Evolutionary conservation across 2,888 invertebrate species (phyloP), one percentile per base, ranked within the genome.

Genomic region (Apoderus coryli): DNA sequence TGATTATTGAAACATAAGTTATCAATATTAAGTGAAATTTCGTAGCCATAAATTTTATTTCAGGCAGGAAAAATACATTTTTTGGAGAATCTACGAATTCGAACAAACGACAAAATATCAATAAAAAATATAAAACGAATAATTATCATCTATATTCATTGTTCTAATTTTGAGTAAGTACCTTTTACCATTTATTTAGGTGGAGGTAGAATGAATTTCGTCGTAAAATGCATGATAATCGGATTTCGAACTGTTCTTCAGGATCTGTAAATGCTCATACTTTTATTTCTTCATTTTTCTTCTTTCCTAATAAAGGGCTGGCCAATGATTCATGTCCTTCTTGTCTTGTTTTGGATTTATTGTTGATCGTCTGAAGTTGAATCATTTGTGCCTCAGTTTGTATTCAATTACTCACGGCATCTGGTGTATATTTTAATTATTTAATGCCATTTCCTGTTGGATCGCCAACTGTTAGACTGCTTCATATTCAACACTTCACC

Each of bases 161-260:
- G n/a, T 19, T 19, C 7, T n/a, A 19, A 19, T 19, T 19, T 19
- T 19, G 19, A 19, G 19, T n/a, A n/a, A n/a, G n/a, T 19, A 19
- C n/a, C n/a, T n/a, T n/a, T n/a, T n/a, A n/a, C n/a, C 19, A 19
- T 19, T 19, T 19, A 19, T 6, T 19, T 19, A 19, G 19, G 19
- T 19, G 19, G 19, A 19, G n/a, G 19, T 19, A 19, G 22, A 29
- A 10, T 16, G 29, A 19, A 29, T 29, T 7, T 29, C 29, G 22
- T 29, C 29, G 14, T 31, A 31, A 10, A 31, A 31, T 15, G 19
- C 14, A 14, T 31, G 13, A n/a, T 22, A 22, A 12, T 31, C 31
- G 14, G 4, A n/a, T 16, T 22, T 13, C 23, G 25, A 31, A 14
- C 19, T 23, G 19, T 14, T n/a, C 11, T 22, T 31, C 12, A 31